phyloP scores from a whole-genome alignment of 2,797 vertebrate genomes.

The Columba guinea region DNA sequence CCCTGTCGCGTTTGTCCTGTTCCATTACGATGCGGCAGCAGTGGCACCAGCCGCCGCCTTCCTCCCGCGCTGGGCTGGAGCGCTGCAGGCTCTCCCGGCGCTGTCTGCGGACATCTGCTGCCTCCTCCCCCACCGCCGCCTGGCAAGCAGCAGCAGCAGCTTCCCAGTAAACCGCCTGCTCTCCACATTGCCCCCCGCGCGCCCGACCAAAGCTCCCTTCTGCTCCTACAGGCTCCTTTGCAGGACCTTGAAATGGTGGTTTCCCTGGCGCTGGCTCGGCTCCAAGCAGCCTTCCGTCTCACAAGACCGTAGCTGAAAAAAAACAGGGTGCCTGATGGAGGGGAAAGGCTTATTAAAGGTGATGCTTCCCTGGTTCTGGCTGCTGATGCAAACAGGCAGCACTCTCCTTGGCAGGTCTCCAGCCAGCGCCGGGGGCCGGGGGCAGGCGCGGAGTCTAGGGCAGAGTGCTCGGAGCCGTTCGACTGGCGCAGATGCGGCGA shows the following conservation, averaged over 20 bases:
- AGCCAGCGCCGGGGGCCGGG: background rate
- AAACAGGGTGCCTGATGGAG: slow-evolving; percentile 21
- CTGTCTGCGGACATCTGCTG: slow-evolving; percentile 63
- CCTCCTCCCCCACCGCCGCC: slow-evolving; percentile 54
- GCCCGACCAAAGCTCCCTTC: slow-evolving; percentile 10
- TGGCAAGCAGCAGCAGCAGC: slow-evolving; percentile 29
- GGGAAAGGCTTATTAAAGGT: slow-evolving; percentile 21
- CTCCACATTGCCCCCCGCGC: background rate
- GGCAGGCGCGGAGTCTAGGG: background rate
- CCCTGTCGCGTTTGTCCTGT: background rate
- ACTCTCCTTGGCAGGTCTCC: slow-evolving; percentile 21
- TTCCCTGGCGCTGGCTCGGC: background rate
- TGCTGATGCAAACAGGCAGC: background rate
- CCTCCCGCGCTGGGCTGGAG: background rate
- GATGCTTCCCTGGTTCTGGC: background rate
- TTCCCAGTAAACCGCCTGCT: slow-evolving; percentile 54
- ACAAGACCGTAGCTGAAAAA: background rate
- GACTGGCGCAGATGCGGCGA: background rate
- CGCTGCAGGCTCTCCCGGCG: slow-evolving; percentile 20
- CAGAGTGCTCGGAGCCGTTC: background rate
- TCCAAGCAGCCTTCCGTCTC: slow-evolving; percentile 34
- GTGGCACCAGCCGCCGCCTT: slow-evolving; percentile 32
- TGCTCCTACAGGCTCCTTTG: slow-evolving; percentile 26
- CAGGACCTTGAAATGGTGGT: slow-evolving; percentile 48
- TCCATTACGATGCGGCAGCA: slow-evolving; percentile 21